Conservation (phyloP, 2,888 invertebrate species). For the Hypselothyrea guttata region DNA sequence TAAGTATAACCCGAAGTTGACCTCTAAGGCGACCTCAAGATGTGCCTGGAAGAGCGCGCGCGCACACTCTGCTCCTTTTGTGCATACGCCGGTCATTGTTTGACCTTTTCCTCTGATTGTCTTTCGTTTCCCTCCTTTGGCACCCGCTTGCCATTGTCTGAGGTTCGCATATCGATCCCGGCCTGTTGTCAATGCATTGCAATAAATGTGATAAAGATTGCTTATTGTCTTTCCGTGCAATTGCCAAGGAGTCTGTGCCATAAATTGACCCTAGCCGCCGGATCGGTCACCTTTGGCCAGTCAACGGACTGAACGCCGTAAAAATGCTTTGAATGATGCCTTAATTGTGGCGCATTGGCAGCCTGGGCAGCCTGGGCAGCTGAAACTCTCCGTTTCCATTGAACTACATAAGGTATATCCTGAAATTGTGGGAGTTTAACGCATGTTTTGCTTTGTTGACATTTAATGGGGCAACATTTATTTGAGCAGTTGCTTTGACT, state of each 20-base stretch:
- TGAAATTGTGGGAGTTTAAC: constrained; percentile 63
- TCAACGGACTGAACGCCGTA: constrained; percentile 40
- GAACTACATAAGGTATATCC: constrained; percentile 21
- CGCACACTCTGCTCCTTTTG: constrained; percentile 83
- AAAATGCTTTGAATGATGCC: constrained; percentile 67
- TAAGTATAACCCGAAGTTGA: constrained; percentile 59
- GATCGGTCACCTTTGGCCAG: constrained; percentile 33
- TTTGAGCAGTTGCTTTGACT: constrained; percentile 19
- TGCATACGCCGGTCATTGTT: constrained; percentile 48
- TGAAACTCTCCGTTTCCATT: constrained; percentile 53
- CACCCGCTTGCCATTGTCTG: constrained; percentile 56
- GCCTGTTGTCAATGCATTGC: constrained; percentile 65
- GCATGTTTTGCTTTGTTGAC: constrained; percentile 30
- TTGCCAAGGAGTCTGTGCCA: constrained; percentile 52
- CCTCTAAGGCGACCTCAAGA: constrained; percentile 76
- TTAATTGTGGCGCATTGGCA: constrained; percentile 64
- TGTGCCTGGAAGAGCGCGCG: constrained; percentile 87
- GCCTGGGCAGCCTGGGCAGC: constrained; percentile 49
- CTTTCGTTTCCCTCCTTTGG: constrained; percentile 33
- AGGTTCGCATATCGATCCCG: constrained; percentile 28
- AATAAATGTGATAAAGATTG: constrained; percentile 74
- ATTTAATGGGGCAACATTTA: constrained; percentile 15
- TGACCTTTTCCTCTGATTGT: constrained; percentile 63
- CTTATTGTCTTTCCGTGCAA: constrained; percentile 49
- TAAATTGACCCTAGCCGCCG: constrained; percentile 61